phyloP scores from a whole-genome alignment of 2,113 vertebrate genomes.

The Anoura caudifer region DNA sequence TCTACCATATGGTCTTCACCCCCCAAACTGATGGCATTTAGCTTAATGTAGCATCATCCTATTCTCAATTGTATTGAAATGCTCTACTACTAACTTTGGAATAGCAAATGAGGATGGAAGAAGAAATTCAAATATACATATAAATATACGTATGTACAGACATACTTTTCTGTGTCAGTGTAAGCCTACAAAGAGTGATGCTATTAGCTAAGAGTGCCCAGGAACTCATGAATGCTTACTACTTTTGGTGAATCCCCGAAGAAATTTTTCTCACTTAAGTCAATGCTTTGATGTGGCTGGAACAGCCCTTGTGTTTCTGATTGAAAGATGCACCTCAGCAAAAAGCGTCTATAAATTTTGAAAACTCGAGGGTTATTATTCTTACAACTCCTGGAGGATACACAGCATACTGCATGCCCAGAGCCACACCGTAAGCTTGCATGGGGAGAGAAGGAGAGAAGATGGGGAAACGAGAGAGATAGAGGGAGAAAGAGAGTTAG shows the following conservation, averaged over 20 bases:
- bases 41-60: not conserved
- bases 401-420: not conserved
- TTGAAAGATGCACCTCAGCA: not conserved
- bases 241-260: not conserved
- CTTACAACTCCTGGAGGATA: not conserved
- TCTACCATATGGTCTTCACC: not conserved
- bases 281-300: not conserved
- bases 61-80: slow-evolving; percentile 24
- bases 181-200: too few species aligned
- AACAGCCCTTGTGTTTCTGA: not conserved
- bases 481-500: not conserved
- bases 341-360: not conserved
- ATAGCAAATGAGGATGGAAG: slow-evolving; percentile 50
- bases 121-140: not conserved
- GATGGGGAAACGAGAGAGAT: too few species aligned
- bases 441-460: not conserved
- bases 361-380: not conserved
- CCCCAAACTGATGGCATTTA: not conserved
- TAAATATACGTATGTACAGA: not conserved
- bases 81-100: slow-evolving; percentile 27
- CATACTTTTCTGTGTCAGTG: not conserved
- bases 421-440: not conserved
- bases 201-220: not conserved
- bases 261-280: not conserved
- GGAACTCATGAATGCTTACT: not conserved